These are phyloP conservation scores for Raja brachyura DNA, from an alignment of 2,113 vertebrate genomes.

Conservation along the genomic window DNA sequence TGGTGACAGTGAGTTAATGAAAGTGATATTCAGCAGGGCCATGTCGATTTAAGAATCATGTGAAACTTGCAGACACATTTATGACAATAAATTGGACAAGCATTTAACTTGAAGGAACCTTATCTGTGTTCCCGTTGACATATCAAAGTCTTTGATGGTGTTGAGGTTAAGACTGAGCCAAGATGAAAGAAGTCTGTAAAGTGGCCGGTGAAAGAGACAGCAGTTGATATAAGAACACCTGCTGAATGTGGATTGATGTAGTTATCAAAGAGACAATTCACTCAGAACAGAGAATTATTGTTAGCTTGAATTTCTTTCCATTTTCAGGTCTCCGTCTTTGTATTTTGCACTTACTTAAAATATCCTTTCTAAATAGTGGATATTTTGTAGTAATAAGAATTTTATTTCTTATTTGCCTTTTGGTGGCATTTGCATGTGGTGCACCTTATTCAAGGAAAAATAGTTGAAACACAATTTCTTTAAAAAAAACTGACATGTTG, in stretches of 20 bases:
- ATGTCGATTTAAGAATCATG: constrained; percentile 55
- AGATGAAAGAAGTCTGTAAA: constrained; percentile 54
- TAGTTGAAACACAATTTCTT: background rate
- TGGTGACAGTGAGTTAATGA: constrained; percentile 50
- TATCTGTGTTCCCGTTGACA: constrained; percentile 64
- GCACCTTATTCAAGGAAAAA: background rate
- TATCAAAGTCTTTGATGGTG: constrained; percentile 58
- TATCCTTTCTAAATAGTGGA: background rate
- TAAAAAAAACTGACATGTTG: background rate
- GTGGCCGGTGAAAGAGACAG: constrained; percentile 46
- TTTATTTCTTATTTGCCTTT: background rate
- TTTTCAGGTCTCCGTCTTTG: constrained; percentile 21
- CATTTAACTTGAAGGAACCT: constrained; percentile 56
- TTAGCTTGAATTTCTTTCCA: constrained; percentile 47
- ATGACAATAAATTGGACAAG: constrained; percentile 54
- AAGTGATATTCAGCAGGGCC: constrained; percentile 54
- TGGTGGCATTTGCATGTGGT: background rate
- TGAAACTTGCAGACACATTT: constrained; percentile 59
- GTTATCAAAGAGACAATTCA: constrained; percentile 63
- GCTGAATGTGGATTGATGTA: constrained; percentile 47
- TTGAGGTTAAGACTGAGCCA: constrained; percentile 51
- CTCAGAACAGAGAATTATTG: constrained; percentile 50
- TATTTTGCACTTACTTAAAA: constrained; percentile 32
- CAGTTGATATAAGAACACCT: constrained; percentile 48
- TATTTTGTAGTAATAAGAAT: background rate